Evolutionary conservation across 2,797 vertebrate species (phyloP), one percentile per base, ranked within the genome.

Genomic region (Rallus crepitans): DNA sequence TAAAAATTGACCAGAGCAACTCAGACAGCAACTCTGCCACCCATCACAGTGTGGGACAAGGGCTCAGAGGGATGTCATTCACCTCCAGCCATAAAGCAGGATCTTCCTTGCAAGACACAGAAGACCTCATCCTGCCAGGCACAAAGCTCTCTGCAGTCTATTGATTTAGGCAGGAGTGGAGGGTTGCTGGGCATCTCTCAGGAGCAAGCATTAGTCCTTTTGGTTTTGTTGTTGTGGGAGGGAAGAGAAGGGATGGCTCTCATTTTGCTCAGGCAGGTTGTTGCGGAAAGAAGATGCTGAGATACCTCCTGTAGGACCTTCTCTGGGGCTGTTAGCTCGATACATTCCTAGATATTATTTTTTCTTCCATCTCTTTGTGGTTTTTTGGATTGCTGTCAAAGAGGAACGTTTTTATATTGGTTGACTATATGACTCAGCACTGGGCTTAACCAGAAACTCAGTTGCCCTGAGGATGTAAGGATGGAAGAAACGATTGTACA

Each of bases 391-490:
- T 77, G 18, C 70, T 90, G 45, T 66, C 80, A 83, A 7, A 2
- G 75, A 93, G 89, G 60, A 84, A 92, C 45, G 16, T 73, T 83
- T 95, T 87, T 85, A 55, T 81, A 92, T 79, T 89, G 30, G 37
- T 83, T 95, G 73, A 92, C 50, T 94, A 86, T 86, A 93, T 97
- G 96, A 96, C 85, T 95, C 95, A 96, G 91, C 78, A 69, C 28
- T 39, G 33, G 70, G 65, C 79, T 96, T 90, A 91, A 89, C 61
- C 86, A 94, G 83, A 83, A 94, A 81, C 65, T 85, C 70, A 50
- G 79, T 76, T 79, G 90, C 90, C 91, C 56, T 0, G 2, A 95
- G 83, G 90, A 96, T 52, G 77, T 82, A 85, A 1, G 64, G 66
- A 68, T 82, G 53, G 92, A 85, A 94, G 78, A 87, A 94, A 89